A percentile compares a stretch with the other conserved stretches of the same genome.
These are phyloP conservation scores for Trinorchestia longiramus DNA, from an alignment of 1,140 invertebrate genomes.

Conservation along the genomic window DNA sequence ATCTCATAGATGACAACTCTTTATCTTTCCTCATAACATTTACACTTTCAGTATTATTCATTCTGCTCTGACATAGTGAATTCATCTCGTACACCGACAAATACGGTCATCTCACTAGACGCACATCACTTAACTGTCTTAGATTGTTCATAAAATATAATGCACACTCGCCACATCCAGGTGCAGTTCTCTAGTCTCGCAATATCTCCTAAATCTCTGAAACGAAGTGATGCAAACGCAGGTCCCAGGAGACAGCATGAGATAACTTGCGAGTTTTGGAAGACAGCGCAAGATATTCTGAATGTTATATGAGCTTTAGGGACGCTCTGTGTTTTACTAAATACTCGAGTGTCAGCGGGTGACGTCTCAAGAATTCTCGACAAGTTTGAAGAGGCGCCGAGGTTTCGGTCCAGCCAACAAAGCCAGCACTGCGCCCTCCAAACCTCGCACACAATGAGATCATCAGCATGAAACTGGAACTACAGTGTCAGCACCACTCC, in stretches of 20 bases:
- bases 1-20: neutral
- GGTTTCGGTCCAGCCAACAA: neutral
- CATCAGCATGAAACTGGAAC: neutral
- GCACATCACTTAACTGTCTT: neutral
- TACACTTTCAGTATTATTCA: too few relatives aligned
- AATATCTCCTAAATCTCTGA: neutral
- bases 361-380: constrained; percentile 41
- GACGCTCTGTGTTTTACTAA: constrained; percentile 29
- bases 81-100: neutral
- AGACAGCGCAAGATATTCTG: neutral
- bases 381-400: neutral
- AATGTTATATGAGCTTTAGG: constrained; percentile 15
- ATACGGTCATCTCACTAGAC: neutral
- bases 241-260: neutral
- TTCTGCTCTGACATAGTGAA: neutral
- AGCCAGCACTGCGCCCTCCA: neutral
- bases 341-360: constrained; percentile 17
- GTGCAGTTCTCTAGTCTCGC: neutral
- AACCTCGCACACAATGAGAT: neutral
- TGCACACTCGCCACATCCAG: neutral
- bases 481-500: neutral
- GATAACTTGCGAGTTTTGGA: constrained; percentile 4
- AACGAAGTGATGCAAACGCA: neutral
- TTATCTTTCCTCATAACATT: neutral
- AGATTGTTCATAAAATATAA: neutral